Conservation (phyloP, 2,113 vertebrate species). For the Neotoma lepida region DNA sequence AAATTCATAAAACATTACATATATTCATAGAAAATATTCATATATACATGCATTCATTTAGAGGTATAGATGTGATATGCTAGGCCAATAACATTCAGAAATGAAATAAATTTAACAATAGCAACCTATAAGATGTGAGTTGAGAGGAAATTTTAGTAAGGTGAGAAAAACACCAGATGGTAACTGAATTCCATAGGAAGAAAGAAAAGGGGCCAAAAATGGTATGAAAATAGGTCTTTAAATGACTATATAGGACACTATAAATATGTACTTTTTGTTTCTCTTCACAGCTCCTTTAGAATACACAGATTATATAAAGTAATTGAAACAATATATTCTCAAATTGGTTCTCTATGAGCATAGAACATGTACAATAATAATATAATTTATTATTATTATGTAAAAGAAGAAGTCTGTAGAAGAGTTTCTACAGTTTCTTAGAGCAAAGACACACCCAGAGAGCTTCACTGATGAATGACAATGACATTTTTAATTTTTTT, state of each 20-base stretch:
- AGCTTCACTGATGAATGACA: neutral
- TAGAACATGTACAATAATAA: neutral
- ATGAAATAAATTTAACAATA: neutral
- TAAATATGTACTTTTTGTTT: neutral
- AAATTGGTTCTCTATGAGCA: neutral
- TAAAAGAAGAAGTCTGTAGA: neutral
- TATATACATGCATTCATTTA: neutral
- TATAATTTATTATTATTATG: neutral
- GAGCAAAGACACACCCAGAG: fast-evolving
- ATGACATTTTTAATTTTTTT: neutral
- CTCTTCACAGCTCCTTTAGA: neutral
- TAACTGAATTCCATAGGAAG: neutral
- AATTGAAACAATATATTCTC: neutral
- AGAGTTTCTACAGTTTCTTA: neutral
- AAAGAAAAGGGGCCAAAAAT: neutral
- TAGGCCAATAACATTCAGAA: neutral
- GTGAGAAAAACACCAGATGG: neutral
- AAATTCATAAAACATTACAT: neutral
- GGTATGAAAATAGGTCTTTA: neutral
- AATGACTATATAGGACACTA: neutral
- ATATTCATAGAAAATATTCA: neutral
- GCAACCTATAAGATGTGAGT: neutral
- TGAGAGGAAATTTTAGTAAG: neutral
- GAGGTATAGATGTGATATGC: neutral
- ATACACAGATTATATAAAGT: neutral